Base-by-base conservation (phyloP, 2,888 invertebrate species). In the Troglohyphantes excavatus region DNA sequence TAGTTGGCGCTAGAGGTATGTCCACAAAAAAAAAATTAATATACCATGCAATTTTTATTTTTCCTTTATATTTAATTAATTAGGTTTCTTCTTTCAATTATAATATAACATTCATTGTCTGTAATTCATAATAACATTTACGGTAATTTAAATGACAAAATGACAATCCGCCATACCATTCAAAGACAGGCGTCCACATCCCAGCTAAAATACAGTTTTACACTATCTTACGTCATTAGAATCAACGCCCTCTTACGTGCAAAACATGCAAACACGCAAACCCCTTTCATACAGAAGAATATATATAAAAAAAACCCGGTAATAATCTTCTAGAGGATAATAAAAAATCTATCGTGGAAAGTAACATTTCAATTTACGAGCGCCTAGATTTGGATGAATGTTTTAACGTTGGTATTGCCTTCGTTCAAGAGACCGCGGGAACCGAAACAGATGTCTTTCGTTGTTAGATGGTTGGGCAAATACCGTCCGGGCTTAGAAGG, bases 351-450 rank as follows among this genome's bases (percentile, higher is more conserved):
- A 59, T 21, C 53, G 19, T 39, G n/a, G 33, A 79, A 87, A 53
- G 81, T 88, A 89, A 89, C 88, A 89, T 89, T 89, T 89, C 88
- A 89, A 89, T 89, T 89, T 89, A 53, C 87, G 39, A 19, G 75
- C 27, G 23, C 65, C 73, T 61, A 76, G 88, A 89, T 89, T 89
- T 89, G 88, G 75, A 89, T 82, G 88, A 82, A 82, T 72, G 68
- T 78, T 78, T 86, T 70, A 86, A 68, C 43, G 26, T 23, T 33
- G 43, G 63, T 78, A 78, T 78, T 78, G 78, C 63, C 26, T 59
- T 21, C 23, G 27, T 29, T 27, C 61, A 19, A 29, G 53, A 43
- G 63, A 26, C 39, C 43, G 26, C 61, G 78, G 65, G 78, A 78
- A 78, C 0, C 17, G 63, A 17, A 65, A 63, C 78, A 78, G 61